Evolutionary conservation across 2,113 vertebrate genomes (phyloP), one percentile per base, ranked within the genome.

Genomic region (Anolis sagrei): DNA sequence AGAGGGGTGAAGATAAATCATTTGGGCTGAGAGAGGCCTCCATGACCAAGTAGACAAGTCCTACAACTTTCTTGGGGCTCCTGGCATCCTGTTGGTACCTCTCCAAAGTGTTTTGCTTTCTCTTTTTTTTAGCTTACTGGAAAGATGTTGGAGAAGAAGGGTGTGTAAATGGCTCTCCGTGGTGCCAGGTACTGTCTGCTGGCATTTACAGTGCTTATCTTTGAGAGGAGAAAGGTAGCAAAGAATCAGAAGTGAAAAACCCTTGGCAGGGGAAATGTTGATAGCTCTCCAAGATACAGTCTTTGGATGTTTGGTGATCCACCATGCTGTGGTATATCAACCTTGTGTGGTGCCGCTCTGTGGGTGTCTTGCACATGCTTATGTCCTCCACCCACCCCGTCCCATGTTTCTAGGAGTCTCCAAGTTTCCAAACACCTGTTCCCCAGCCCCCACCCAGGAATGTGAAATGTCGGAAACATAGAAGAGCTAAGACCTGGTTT

Each of bases 401-500:
- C 7, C 21, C 27, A 23, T 44, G 19, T 72, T 48, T 51, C 73
- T 79, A 44, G 82, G 74, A 88, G 84, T 88, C 86, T 58, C 1
- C 58, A 75, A 13, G 90, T 89, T 91, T 91, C 92, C 91, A 93
- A 91, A 93, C 93, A 95, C 94, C 94, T 95, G 94, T 95, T 94
- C 92, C 89, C 81, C 48, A 0, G 54, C 89, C 81, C 44, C 86
- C 92, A 89, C 85, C 75, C 89, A 93, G 93, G 91, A 93, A 92
- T 88, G 81, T 80, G 87, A 83, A 78, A 34, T 1, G 14, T 36
- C 32, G 23, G 69, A 39, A 78, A 78, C 34, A 10, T 39, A 64
- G 19, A 5, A 32, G n/a, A 73, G n/a, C 36, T 13, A 8, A 29
- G 32, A 34, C 32, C 48, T 29, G 77, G 69, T 64, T 81, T 49